Percentiles rank a stretch among this genome's conserved stretches.
These are phyloP conservation scores for Pachyrhynchus sulphureomaculatus DNA, from an alignment of 1,140 invertebrate genomes.

Conservation along the genomic window DNA sequence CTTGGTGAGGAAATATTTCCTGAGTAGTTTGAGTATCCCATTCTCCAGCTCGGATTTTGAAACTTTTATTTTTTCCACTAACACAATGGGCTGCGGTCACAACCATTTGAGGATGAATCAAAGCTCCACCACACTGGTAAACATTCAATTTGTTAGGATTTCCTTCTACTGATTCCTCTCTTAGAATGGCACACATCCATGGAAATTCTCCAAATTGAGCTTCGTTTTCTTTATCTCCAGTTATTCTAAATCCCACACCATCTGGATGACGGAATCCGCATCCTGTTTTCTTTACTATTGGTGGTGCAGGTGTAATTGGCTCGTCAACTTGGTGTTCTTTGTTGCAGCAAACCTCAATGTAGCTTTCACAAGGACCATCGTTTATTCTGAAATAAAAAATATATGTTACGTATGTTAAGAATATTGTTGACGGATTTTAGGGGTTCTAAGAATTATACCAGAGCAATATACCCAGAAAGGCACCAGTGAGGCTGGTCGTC, in stretches of 20 bases:
- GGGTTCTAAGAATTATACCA: background rate
- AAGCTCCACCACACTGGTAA: conserved; percentile 74
- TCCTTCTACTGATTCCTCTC: conserved; percentile 58
- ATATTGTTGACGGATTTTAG: background rate
- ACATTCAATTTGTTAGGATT: conserved; percentile 59
- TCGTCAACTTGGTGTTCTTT: conserved; percentile 42
- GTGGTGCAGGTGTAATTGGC: conserved; percentile 40
- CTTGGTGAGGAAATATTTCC: conserved; percentile 72
- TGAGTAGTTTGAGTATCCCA: conserved; percentile 78
- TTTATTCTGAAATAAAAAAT: conserved; percentile 49
- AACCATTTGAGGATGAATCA: conserved; percentile 71
- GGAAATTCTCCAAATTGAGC: conserved; percentile 75
- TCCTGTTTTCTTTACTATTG: conserved; percentile 41
- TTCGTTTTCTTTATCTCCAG: conserved; percentile 60
- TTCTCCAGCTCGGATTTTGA: conserved; percentile 71
- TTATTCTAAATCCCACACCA: conserved; percentile 70
- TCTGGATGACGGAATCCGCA: conserved; percentile 64
- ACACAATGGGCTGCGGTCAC: conserved; percentile 72
- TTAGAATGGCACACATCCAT: conserved; percentile 80
- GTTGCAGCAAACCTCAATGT: conserved; percentile 66
- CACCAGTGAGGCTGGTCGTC: too few relatives aligned
- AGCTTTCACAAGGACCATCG: conserved; percentile 60
- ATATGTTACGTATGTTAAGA: background rate
- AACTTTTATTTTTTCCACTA: conserved; percentile 42
- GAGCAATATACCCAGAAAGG: background rate